phyloP scores from a whole-genome alignment of 2,888 invertebrate species.

The Plagodis dolabraria region DNA sequence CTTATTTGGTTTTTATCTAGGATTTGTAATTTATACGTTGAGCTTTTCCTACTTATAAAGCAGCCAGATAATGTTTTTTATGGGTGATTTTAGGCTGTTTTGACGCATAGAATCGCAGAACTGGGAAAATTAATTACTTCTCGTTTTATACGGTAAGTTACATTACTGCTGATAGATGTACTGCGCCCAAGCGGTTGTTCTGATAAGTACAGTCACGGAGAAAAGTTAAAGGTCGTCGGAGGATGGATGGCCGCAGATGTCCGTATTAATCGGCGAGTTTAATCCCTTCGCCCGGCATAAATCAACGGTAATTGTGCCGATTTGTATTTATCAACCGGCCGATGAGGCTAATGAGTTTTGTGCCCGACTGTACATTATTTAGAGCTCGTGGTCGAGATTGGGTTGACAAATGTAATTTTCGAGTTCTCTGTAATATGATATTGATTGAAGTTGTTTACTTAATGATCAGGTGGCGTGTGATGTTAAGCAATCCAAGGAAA shows the following conservation, averaged over 20 bases:
- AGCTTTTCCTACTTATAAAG: too few relatives aligned
- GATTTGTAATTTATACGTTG: too few relatives aligned
- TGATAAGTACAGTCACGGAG: conserved; percentile 73
- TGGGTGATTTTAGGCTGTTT: too few relatives aligned
- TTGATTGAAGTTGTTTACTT: background rate
- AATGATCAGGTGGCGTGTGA: background rate
- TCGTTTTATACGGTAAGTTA: background rate
- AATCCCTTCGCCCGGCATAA: conserved; percentile 74
- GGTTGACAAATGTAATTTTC: conserved; percentile 14
- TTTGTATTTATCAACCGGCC: conserved; percentile 77
- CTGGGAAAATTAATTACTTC: too few relatives aligned
- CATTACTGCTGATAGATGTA: conserved; percentile 6
- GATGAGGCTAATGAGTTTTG: conserved; percentile 56
- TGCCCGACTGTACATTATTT: conserved; percentile 54
- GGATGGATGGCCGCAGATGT: conserved; percentile 79
- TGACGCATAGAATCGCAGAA: too few relatives aligned
- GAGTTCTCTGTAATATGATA: conserved; percentile 2
- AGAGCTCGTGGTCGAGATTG: conserved; percentile 37
- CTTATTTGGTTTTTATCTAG: too few relatives aligned
- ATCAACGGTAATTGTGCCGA: conserved; percentile 76
- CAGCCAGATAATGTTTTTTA: too few relatives aligned
- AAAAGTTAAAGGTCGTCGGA: conserved; percentile 73
- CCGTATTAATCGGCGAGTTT: conserved; percentile 77
- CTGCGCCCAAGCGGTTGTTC: conserved; percentile 14
- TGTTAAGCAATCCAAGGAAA: too few relatives aligned